phyloP scores from a whole-genome alignment of 2,113 vertebrate species.

The Antechinus stuartii region DNA sequence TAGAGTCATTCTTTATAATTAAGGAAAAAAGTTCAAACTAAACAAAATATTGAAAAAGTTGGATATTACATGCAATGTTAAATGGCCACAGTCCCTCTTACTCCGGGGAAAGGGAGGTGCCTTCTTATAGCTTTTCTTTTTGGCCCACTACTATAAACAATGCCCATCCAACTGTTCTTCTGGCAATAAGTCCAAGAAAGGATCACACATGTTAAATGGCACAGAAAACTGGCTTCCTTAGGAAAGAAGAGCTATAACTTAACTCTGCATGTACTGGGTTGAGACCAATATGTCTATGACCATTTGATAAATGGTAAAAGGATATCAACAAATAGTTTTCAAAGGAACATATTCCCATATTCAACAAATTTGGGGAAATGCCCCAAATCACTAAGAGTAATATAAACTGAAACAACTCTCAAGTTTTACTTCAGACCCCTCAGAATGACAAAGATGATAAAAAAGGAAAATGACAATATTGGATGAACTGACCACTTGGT shows the following conservation, averaged over 20 bases:
- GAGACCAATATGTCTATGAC: background rate
- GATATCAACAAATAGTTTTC: background rate
- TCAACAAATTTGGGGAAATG: background rate
- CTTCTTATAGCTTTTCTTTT: background rate
- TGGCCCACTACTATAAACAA: background rate
- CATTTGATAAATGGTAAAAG: background rate
- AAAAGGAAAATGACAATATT: background rate
- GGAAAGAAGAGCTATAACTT: background rate
- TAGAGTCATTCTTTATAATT: background rate
- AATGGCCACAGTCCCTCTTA: background rate
- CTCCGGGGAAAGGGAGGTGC: background rate
- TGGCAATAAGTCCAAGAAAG: background rate
- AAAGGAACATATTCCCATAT: background rate
- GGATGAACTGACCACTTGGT: background rate
- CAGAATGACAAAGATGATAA: background rate
- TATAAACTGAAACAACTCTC: background rate
- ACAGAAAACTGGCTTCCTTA: background rate
- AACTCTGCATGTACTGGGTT: background rate
- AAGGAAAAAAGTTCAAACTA: background rate
- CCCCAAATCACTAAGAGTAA: background rate
- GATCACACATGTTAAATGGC: background rate
- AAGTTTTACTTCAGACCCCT: background rate
- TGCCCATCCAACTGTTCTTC: background rate
- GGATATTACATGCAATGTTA: background rate
- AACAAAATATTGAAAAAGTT: background rate